Percentiles rank a stretch among this genome's conserved stretches.
Conservation (phyloP, 2,113 vertebrate genomes). For the Psilopogon haemacephalus region DNA sequence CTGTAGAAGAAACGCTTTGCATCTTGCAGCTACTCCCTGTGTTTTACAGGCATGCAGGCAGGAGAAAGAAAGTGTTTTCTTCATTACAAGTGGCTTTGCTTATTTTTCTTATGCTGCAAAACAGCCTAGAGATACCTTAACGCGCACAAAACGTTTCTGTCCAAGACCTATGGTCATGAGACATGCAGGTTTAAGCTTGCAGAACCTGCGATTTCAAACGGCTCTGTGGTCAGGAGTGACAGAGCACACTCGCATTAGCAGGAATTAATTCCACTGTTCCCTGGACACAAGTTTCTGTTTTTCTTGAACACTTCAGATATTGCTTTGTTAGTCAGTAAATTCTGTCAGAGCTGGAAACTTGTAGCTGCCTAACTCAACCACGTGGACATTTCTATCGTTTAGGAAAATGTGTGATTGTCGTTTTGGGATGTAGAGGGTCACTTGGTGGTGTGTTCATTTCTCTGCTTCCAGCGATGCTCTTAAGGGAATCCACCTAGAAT, state of each 20-base stretch:
- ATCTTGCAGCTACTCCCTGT: not conserved
- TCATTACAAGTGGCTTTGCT: not conserved
- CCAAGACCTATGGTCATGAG: not conserved
- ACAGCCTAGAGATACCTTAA: not conserved
- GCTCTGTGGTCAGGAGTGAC: not conserved
- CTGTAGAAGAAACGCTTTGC: not conserved
- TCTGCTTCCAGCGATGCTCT: not conserved
- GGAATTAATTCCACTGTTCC: not conserved
- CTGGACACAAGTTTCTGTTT: not conserved
- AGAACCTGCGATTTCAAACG: not conserved
- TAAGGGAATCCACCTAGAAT: not conserved
- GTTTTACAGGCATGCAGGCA: not conserved
- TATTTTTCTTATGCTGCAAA: not conserved
- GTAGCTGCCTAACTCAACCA: not conserved
- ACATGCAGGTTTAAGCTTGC: fast-evolving
- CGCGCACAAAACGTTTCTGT: not conserved
- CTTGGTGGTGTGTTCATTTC: not conserved
- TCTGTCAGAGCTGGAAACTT: not conserved
- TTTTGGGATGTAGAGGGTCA: not conserved
- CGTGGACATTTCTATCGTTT: not conserved
- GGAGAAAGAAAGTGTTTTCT: not conserved
- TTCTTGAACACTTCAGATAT: not conserved
- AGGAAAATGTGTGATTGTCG: not conserved
- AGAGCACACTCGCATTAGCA: not conserved
- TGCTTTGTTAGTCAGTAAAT: not conserved